phyloP scores from a whole-genome alignment of 2,113 vertebrate species.

The Megalops atlanticus region DNA sequence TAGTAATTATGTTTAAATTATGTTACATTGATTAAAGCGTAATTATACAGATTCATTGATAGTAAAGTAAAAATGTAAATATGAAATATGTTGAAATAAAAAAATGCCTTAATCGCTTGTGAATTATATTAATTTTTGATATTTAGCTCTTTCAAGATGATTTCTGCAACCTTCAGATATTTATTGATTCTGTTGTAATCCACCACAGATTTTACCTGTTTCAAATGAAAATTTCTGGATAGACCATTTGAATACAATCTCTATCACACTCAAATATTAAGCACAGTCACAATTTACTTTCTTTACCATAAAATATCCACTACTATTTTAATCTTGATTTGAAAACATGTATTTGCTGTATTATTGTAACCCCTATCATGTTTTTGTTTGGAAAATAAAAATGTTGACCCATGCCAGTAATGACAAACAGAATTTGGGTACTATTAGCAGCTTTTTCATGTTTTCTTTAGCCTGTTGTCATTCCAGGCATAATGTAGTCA shows the following conservation, averaged over 20 bases:
- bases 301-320: not conserved
- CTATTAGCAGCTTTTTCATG: not conserved
- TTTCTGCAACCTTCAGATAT: not conserved
- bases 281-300: not conserved
- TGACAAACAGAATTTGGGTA: not conserved
- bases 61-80: constrained; percentile 68
- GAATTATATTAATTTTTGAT: constrained; percentile 25
- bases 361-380: no score
- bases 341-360: not conserved
- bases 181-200: not conserved
- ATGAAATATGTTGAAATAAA: constrained; percentile 66
- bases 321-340: not conserved
- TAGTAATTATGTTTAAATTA: constrained; percentile 63
- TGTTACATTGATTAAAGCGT: constrained; percentile 58
- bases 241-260: not conserved
- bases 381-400: not conserved
- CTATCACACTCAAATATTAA: not conserved
- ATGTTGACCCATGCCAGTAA: not conserved
- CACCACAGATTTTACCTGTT: not conserved
- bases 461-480: not conserved
- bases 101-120: constrained; percentile 67
- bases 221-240: not conserved
- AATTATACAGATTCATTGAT: constrained; percentile 54
- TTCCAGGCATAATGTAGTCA: not conserved
- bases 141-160: not conserved